Evolutionary conservation across 1,140 invertebrate species (phyloP).

Genomic region (Ceratosolen fusciceps): DNA sequence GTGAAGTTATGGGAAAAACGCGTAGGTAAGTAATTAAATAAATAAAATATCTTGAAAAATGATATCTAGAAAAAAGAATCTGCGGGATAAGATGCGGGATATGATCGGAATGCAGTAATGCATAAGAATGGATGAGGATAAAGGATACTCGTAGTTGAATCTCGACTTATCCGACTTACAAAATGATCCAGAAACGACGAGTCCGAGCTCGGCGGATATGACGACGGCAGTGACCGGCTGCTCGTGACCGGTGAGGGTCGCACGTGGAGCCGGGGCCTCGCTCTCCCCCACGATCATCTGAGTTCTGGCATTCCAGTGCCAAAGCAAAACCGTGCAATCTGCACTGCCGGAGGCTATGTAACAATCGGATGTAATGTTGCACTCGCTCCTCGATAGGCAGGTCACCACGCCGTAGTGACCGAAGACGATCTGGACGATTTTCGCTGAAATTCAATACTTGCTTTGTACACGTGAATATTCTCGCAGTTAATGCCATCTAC

Average conservation of each 20-base stretch:
- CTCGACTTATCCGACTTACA: slow-evolving; percentile 75
- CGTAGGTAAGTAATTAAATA: no score
- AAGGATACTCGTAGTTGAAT: no score
- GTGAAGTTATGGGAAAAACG: no score
- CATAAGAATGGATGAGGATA: no score
- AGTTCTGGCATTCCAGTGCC: slow-evolving; percentile 98
- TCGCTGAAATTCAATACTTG: slow-evolving; percentile 76
- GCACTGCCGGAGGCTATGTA: slow-evolving; percentile 98
- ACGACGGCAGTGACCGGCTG: slow-evolving; percentile 94
- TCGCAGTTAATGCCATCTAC: no score
- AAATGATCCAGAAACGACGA: slow-evolving; percentile 95
- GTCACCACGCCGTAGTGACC: slow-evolving; percentile 99
- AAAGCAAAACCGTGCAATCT: slow-evolving; percentile 97
- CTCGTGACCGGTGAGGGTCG: slow-evolving; percentile 97
- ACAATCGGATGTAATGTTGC: slow-evolving; percentile 98
- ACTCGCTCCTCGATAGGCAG: slow-evolving; percentile 95
- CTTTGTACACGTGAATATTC: no score
- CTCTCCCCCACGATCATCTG: slow-evolving; percentile 97
- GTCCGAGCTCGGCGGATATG: slow-evolving; percentile 96
- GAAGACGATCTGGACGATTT: slow-evolving; percentile 98
- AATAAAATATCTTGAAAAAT: no score
- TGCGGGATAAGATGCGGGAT: no score
- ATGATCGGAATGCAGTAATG: no score
- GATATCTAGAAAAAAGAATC: no score
- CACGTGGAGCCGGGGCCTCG: slow-evolving; percentile 93